Percentiles rank a stretch among this genome's conserved stretches.
These are phyloP conservation scores for Aphidius ervi DNA, from an alignment of 1,140 invertebrate species.

Conservation along the genomic window DNA sequence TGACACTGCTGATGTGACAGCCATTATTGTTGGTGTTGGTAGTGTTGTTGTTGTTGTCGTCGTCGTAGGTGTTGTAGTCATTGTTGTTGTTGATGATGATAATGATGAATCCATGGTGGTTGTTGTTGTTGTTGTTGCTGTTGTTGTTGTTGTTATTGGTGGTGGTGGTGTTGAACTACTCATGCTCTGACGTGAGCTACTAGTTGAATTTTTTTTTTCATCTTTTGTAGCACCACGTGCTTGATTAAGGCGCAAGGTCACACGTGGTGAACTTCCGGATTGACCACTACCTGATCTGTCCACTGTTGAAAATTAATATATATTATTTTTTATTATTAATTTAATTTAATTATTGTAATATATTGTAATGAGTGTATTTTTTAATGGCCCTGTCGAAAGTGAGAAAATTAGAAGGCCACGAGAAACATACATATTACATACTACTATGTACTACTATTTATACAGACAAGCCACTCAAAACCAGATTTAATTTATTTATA, in stretches of 20 bases:
- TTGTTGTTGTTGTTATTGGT: constrained; percentile 2
- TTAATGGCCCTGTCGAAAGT: too few relatives aligned
- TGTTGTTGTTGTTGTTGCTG: not conserved
- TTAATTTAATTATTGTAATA: too few relatives aligned
- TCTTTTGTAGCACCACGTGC: constrained; percentile 51
- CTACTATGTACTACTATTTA: too few relatives aligned
- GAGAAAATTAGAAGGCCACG: too few relatives aligned
- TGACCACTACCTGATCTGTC: constrained; percentile 50
- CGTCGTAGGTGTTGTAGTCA: not conserved
- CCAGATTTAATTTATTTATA: too few relatives aligned
- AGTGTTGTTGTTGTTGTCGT: not conserved
- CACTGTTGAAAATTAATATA: constrained; percentile 33
- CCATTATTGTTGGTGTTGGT: not conserved
- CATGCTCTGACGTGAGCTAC: constrained; percentile 8
- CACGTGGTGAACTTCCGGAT: constrained; percentile 53
- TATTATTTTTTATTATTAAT: not conserved
- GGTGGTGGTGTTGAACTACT: constrained; percentile 4
- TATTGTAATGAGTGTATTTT: too few relatives aligned
- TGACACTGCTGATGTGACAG: not conserved
- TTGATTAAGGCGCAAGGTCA: constrained; percentile 59
- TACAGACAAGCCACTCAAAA: too few relatives aligned
- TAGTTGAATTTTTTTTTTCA: constrained; percentile 50
- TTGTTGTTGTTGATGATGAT: constrained; percentile 15
- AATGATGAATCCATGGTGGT: not conserved
- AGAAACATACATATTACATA: too few relatives aligned